Conservation (phyloP, 1,140 invertebrate genomes). For the Vanessa tameamea region DNA sequence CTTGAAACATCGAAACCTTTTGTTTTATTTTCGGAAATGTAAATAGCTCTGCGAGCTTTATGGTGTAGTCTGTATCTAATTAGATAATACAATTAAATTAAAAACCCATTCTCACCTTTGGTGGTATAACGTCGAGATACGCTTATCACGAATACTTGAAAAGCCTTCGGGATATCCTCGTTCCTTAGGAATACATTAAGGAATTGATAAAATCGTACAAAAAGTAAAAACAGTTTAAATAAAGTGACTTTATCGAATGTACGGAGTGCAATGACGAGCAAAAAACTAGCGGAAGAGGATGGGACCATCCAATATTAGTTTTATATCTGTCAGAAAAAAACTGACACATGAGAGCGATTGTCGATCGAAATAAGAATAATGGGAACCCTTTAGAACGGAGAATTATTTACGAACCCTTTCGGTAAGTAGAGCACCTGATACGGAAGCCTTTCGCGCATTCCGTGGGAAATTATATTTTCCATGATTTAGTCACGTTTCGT, state of each 20-base stretch:
- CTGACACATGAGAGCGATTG: slow-evolving; percentile 74
- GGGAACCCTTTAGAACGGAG: slow-evolving; percentile 64
- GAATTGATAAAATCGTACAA: slow-evolving; percentile 24
- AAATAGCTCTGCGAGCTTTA: slow-evolving; percentile 66
- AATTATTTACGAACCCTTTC: slow-evolving; percentile 74
- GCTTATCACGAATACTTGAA: slow-evolving; percentile 50
- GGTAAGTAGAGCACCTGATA: slow-evolving; percentile 69
- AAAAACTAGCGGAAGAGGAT: slow-evolving; percentile 77
- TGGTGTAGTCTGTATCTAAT: slow-evolving; percentile 67
- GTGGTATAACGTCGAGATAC: slow-evolving; percentile 57
- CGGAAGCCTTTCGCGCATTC: slow-evolving; percentile 72
- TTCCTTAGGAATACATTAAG: slow-evolving; percentile 33
- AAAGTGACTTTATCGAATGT: slow-evolving; percentile 54
- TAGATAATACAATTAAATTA: slow-evolving; percentile 55
- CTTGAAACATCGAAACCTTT: slow-evolving; percentile 15
- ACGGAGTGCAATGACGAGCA: slow-evolving; percentile 60
- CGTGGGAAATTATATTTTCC: slow-evolving; percentile 59
- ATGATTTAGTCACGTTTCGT: slow-evolving; percentile 14
- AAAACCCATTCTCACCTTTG: slow-evolving; percentile 62
- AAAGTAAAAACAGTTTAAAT: slow-evolving; percentile 26
- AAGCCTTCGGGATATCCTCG: slow-evolving; percentile 28
- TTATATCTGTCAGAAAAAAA: slow-evolving; percentile 77
- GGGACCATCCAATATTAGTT: slow-evolving; percentile 79
- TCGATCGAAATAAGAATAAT: slow-evolving; percentile 76
- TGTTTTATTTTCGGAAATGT: slow-evolving; percentile 50